phyloP scores from a whole-genome alignment of 2,888 invertebrate genomes.

The Lissocephala sabroskyi region DNA sequence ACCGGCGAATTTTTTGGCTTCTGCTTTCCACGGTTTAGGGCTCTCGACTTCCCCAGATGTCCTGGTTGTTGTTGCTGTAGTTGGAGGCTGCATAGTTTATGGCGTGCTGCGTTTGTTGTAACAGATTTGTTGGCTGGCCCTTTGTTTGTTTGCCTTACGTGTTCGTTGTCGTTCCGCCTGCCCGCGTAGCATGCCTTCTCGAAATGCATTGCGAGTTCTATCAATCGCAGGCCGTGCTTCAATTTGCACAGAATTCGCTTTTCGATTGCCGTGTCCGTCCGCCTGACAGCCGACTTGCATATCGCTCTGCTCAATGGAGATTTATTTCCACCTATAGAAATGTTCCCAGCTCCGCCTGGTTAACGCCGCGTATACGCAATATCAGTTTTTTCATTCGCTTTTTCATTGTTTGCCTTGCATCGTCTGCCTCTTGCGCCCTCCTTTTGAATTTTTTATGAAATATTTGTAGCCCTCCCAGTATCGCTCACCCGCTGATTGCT shows the following conservation, averaged over 20 bases:
- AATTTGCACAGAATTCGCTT: slow-evolving; percentile 52
- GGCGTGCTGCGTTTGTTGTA: slow-evolving; percentile 40
- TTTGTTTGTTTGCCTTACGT: slow-evolving; percentile 33
- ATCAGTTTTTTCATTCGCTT: background rate
- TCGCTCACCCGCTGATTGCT: background rate
- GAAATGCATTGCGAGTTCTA: too few species aligned
- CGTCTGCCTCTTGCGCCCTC: slow-evolving; percentile 28
- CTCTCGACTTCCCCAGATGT: background rate
- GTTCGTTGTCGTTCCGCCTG: background rate
- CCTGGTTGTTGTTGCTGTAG: background rate
- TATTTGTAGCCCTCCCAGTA: background rate
- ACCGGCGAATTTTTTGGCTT: background rate
- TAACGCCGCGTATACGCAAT: slow-evolving; percentile 28
- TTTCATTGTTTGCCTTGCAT: slow-evolving; percentile 12
- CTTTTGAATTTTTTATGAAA: background rate
- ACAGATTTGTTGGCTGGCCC: slow-evolving; percentile 49
- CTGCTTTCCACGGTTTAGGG: too few species aligned
- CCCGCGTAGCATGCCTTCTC: too few species aligned
- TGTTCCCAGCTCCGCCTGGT: slow-evolving; percentile 7
- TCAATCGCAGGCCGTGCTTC: slow-evolving; percentile 42
- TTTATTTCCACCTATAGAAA: slow-evolving; percentile 24
- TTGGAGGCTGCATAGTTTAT: slow-evolving; percentile 51
- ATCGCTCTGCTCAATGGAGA: slow-evolving; percentile 17
- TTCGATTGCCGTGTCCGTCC: slow-evolving; percentile 43
- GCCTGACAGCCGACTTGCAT: background rate